A percentile compares a stretch with the other conserved stretches of the same genome.
phyloP scores from a whole-genome alignment of 2,113 vertebrate species.

The Raja brachyura region DNA sequence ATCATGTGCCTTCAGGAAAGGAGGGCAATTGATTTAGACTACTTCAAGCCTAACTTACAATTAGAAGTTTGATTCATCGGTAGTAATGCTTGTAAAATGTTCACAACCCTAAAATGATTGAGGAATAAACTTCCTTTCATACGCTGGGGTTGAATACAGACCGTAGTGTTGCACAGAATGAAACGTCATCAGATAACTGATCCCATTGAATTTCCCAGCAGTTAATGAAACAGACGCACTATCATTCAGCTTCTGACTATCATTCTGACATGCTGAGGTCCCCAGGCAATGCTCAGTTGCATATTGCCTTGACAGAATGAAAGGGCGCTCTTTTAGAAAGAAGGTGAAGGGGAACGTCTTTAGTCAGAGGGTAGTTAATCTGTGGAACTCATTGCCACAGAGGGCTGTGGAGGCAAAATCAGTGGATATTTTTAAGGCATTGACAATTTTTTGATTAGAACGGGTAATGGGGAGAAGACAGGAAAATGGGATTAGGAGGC shows the following conservation, averaged over 20 bases:
- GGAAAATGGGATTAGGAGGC: too few relatives aligned
- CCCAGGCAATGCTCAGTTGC: not conserved
- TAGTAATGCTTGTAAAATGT: not conserved
- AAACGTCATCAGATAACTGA: not conserved
- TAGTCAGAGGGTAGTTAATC: too few relatives aligned
- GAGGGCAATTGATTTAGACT: not conserved
- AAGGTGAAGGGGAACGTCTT: too few relatives aligned
- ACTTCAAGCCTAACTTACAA: not conserved
- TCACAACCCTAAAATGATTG: not conserved
- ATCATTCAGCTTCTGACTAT: not conserved
- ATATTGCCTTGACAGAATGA: not conserved
- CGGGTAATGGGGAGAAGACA: too few relatives aligned
- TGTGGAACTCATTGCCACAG: too few relatives aligned
- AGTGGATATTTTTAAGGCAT: too few relatives aligned
- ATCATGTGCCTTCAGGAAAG: not conserved
- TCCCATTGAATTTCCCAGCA: not conserved
- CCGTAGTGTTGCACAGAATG: too few relatives aligned
- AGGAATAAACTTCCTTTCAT: not conserved
- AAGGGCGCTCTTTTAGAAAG: too few relatives aligned
- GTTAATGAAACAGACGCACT: not conserved
- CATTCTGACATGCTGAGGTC: too few relatives aligned
- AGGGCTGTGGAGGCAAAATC: too few relatives aligned
- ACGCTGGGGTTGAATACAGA: too few relatives aligned
- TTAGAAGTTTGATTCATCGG: not conserved
- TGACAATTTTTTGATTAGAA: too few relatives aligned